A percentile compares a stretch with the other conserved stretches of the same genome.
These are phyloP conservation scores for Aricia artaxerxes DNA, from an alignment of 2,888 invertebrate species.

Conservation along the genomic window DNA sequence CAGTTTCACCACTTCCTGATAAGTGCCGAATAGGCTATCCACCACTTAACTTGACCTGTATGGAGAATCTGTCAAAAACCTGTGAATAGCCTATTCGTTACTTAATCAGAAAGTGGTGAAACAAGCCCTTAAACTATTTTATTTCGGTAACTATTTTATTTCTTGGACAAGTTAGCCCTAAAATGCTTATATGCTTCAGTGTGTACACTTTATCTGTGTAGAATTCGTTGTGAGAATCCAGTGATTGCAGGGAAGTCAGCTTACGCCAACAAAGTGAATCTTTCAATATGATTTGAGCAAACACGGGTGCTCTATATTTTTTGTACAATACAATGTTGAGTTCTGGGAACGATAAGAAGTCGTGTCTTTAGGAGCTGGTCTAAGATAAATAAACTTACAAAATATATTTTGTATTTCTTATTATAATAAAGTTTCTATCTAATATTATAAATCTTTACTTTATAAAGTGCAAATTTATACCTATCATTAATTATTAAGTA, in stretches of 20 bases:
- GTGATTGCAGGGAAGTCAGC: slow-evolving; percentile 30
- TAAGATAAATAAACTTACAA: neutral
- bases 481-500: too few species aligned
- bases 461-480: too few species aligned
- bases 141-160: neutral
- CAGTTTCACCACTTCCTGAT: too few species aligned
- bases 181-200: neutral
- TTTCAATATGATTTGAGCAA: slow-evolving; percentile 67
- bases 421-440: too few species aligned
- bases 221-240: slow-evolving; percentile 12
- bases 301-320: slow-evolving; percentile 64
- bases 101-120: too few species aligned
- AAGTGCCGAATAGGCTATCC: too few species aligned
- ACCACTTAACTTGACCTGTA: too few species aligned
- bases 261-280: slow-evolving; percentile 56
- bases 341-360: slow-evolving; percentile 71
- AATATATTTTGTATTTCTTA: too few species aligned
- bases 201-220: neutral
- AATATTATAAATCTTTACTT: too few species aligned
- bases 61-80: too few species aligned
- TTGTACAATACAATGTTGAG: slow-evolving; percentile 73
- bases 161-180: neutral
- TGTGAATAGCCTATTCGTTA: too few species aligned
- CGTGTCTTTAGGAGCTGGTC: slow-evolving; percentile 45
- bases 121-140: too few species aligned